A percentile compares a stretch with the other conserved stretches of the same genome.
These are phyloP conservation scores for Papilio elwesi DNA, from an alignment of 2,888 invertebrate species.

Conservation along the genomic window DNA sequence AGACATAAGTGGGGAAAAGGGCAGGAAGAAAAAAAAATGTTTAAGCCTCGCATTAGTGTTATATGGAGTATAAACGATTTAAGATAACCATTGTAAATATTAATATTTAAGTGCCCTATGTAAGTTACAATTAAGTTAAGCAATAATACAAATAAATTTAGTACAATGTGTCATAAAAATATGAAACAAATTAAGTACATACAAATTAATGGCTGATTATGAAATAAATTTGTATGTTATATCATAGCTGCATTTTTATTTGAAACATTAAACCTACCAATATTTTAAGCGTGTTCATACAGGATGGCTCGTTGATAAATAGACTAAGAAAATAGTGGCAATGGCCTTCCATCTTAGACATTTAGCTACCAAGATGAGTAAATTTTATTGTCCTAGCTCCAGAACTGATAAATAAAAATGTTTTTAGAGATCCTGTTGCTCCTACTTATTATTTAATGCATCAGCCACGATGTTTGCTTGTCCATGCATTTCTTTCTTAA, in stretches of 20 bases:
- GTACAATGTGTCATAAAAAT: constrained; percentile 11
- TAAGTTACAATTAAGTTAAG: constrained; percentile 23
- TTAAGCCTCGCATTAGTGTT: constrained; percentile 40
- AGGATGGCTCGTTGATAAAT: no score
- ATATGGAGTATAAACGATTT: background rate
- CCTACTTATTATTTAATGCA: no score
- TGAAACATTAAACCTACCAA: background rate
- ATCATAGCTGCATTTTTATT: constrained; percentile 24
- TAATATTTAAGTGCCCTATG: constrained; percentile 31
- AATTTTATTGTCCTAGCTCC: no score
- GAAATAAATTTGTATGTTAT: constrained; percentile 36
- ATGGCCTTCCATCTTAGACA: no score
- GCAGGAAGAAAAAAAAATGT: background rate
- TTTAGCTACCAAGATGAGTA: no score
- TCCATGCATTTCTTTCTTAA: no score
- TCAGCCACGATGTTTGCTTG: no score
- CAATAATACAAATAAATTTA: constrained; percentile 10
- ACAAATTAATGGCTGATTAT: constrained; percentile 21
- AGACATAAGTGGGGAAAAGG: no score
- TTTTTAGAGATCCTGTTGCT: no score
- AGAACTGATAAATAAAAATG: no score
- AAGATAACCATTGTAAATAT: constrained; percentile 35
- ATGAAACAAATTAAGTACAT: background rate
- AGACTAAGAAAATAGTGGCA: no score
- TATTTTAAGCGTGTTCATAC: no score